These are phyloP conservation scores for Thalassophryne amazonica DNA, from an alignment of 2,797 vertebrate species.

Conservation along the genomic window DNA sequence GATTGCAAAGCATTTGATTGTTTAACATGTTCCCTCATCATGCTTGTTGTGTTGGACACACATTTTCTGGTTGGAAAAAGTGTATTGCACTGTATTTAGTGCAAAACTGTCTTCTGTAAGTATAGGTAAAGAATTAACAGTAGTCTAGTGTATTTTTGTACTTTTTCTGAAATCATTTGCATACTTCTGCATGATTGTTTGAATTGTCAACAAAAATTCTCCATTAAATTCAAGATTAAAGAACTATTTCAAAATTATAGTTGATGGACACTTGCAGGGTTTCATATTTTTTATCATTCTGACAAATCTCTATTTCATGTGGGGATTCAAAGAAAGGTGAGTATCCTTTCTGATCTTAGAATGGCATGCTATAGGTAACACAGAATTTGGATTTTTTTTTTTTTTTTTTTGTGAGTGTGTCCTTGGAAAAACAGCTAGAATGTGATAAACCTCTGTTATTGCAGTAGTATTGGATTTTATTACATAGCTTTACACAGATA, in stretches of 20 bases:
- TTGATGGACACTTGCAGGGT: not conserved
- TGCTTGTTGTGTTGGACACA: not conserved
- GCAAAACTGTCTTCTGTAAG: not conserved
- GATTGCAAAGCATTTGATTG: constrained; percentile 43
- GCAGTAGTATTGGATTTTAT: too few species aligned
- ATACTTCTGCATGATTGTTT: not conserved
- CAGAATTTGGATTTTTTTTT: too few species aligned
- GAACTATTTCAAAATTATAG: not conserved
- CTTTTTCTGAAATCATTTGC: not conserved
- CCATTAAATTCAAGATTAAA: not conserved
- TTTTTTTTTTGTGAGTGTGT: too few species aligned
- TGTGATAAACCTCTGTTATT: too few species aligned
- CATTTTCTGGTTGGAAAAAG: not conserved
- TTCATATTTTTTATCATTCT: not conserved
- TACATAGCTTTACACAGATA: too few species aligned
- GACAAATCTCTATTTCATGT: not conserved
- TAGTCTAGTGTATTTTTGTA: not conserved
- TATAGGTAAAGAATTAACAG: not conserved
- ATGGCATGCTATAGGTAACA: constrained; percentile 3
- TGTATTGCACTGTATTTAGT: not conserved
- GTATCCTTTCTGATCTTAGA: constrained; percentile 11
- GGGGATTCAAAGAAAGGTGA: constrained; percentile 13
- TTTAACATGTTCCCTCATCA: constrained; percentile 10
- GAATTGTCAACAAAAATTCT: not conserved
- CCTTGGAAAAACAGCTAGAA: too few species aligned